Evolutionary conservation across 2,113 vertebrate genomes (phyloP), one percentile per base, ranked within the genome.

Genomic region (Cheilinus undulatus): DNA sequence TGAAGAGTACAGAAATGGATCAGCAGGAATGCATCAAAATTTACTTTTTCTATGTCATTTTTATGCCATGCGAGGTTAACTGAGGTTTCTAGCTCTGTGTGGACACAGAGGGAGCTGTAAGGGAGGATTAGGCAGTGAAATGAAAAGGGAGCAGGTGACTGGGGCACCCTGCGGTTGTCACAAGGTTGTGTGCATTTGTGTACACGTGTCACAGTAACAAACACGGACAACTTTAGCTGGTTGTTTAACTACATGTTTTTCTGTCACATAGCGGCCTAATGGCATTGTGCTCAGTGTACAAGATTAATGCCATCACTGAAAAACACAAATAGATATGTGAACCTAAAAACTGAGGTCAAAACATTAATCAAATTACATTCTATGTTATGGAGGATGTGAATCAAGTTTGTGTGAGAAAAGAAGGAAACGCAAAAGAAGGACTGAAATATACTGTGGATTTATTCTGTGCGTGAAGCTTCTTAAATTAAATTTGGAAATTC

Each of bases 91-190:
- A 22, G 17, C 30, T 40, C 24, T 19, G 23, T 14, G 40, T 63
- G 56, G 22, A 48, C 34, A 75, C 5, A 30, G n/a, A 26, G 24
- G 23, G 6, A 45, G 46, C 42, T 28, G 67, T 3, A 28, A 12
- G 22, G 52, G 17, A 42, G 75, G 64, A 84, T 79, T 76, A 61
- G 26, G 49, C 66, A 69, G 34, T 17, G 57, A 68, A 67, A 69
- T 42, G 28, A 53, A 87, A 70, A 73, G 67, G 45, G 73, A 85
- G 69, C 80, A 71, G 84, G 58, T 83, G 79, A 83, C 73, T 59
- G 17, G 7, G 42, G 56, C 51, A 23, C 60, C 74, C 76, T 59
- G 65, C 26, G 66, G 75, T 27, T 45, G 66, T 79, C 68, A 77
- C 70, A 77, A 67, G 81, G 58, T 28, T 54, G 20, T 17, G 24